These are phyloP conservation scores for Cygnus atratus DNA, from an alignment of 2,113 vertebrate genomes.

Conservation along the genomic window DNA sequence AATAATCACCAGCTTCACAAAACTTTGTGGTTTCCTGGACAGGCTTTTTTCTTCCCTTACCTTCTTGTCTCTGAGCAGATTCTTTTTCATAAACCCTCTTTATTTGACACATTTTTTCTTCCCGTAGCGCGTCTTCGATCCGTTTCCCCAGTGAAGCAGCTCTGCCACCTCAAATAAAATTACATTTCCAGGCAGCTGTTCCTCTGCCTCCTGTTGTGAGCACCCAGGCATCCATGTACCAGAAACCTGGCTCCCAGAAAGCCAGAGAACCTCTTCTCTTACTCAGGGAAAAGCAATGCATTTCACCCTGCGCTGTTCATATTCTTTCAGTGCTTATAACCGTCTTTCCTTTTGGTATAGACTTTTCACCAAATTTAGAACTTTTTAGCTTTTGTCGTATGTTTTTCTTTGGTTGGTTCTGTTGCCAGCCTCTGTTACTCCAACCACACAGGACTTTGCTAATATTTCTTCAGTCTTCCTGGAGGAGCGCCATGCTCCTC, in stretches of 20 bases:
- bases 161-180: background rate
- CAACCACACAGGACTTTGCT: background rate
- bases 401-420: background rate
- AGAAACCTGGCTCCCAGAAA: background rate
- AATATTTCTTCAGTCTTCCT: background rate
- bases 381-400: background rate
- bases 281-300: background rate
- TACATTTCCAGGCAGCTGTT: background rate
- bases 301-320: background rate
- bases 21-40: background rate
- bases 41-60: conserved; percentile 2
- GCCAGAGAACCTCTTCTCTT: background rate
- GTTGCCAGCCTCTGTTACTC: background rate
- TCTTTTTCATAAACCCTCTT: background rate
- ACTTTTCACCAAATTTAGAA: background rate
- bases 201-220: background rate
- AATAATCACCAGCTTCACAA: background rate
- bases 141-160: background rate
- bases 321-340: background rate
- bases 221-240: background rate
- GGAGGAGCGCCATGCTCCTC: background rate
- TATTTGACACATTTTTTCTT: background rate
- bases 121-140: background rate
- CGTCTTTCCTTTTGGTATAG: background rate
- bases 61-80: background rate